Base-by-base conservation (phyloP, 2,888 invertebrate species). In the Tridacna gigas region DNA sequence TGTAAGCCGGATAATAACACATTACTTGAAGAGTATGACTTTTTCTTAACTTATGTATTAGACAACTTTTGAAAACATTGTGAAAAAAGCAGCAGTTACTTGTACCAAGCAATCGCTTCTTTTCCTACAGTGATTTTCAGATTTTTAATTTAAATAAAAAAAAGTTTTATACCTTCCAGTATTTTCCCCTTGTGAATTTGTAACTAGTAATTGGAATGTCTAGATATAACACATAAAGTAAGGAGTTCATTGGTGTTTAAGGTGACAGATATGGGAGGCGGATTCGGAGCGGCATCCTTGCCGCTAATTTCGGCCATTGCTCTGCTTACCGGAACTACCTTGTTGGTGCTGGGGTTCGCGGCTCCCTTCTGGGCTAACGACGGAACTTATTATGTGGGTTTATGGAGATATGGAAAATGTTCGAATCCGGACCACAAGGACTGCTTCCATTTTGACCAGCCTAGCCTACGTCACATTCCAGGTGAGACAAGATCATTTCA, bases 261-360 rank as follows among this genome's bases (percentile, higher is more conserved):
- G 26, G 56, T 51, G 15, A 71, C 67, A 74, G 85, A 80, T 56
- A 91, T 91, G 91, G 85, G 89, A 60, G 88, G 91, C 51, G 82
- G 88, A n/a, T 89, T 92, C 20, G 91, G 91, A 22, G 88, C 90
- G 12, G 91, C 90, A 4, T 86, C 91, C 71, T 76, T 91, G 45
- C 93, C 93, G n/a, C 88, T 93, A 26, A 90, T 92, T 37, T 91
- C 90, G 12, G 90, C 91, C 63, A 86, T 91, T 60, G 90, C 89
- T 18, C 85, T 92, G 5, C 82, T 93, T 45, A 89, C 84, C 0
- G 91, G 90, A 3, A 89, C 89, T 47, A 77, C 91, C 2, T 83
- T 92, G 13, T 81, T 91, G 25, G 86, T 93, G 66, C 82, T 93
- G 45, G 87, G 91, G 20, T 92, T 91, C 74, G 92, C 91, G 22